Evolutionary conservation across 2,888 invertebrate genomes (phyloP), one percentile per base, ranked within the genome.

Genomic region (Xanthia icteritia): DNA sequence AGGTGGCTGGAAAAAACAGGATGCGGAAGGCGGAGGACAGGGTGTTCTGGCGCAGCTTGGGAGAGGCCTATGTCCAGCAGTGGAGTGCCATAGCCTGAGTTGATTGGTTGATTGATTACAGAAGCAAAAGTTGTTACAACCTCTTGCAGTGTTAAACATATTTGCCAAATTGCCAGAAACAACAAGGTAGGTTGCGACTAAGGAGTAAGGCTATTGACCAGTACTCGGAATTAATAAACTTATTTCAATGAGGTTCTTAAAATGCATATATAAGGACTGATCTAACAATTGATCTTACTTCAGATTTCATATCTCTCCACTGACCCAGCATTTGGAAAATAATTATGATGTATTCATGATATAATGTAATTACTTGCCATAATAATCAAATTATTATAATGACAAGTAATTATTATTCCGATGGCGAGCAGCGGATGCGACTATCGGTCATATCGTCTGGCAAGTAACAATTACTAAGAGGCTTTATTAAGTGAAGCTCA

Each of bases 351-450:
- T 36, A 65, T 31, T 61, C 27, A 64, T 67, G 60, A 75, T 64
- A 51, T 48, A 56, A 61, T 61, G 20, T 58, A 76, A 76, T 48
- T 39, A 74, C 27, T 76, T 17, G 45, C 9, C 15, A 45, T 74
- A 75, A 60, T 60, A 51, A 75, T 75, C 42, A 76, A 31, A 86
- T 51, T 9, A 80, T 77, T 73, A 81, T 80, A 75, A 70, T 76
- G 61, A 77, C 42, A 74, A 74, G 54, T 65, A 69, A 82, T 87
- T 86, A 84, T 82, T 76, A 82, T 77, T 77, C 77, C 20, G 39
- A 54, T 58, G 56, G 68, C 71, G 63, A 70, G n/a, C 48, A 54
- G 36, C 84, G 86, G 84, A 88, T 67, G 78, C 63, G 45, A 27
- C 61, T 80, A 80, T 80, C 84, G 48, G 60, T 13, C 9, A 58